Evolutionary conservation across 2,113 vertebrate genomes (phyloP).

Genomic region (Anolis sagrei): DNA sequence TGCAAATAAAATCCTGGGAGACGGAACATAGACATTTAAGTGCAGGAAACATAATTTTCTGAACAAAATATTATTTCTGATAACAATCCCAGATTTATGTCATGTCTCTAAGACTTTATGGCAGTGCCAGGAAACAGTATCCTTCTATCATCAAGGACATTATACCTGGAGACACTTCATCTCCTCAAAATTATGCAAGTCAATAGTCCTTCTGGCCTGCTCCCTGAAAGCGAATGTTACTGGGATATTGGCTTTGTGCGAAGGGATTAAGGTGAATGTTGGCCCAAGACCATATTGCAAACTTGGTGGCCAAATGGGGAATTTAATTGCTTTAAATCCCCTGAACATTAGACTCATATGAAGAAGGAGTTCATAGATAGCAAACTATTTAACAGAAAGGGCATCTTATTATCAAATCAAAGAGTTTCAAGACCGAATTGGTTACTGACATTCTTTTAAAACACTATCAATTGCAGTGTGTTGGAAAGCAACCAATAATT

Average conservation of each 20-base stretch:
- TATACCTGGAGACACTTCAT: background rate
- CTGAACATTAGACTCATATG: too few species aligned
- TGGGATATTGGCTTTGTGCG: background rate
- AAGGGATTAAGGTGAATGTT: background rate
- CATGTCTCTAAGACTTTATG: background rate
- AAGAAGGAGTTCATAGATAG: background rate
- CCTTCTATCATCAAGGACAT: too few species aligned
- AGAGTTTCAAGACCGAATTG: slow-evolving; percentile 31
- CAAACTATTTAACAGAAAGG: too few species aligned
- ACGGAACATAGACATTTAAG: too few species aligned
- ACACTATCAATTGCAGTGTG: slow-evolving; percentile 13
- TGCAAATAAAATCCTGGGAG: too few species aligned
- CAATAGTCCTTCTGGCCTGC: too few species aligned
- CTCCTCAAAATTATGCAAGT: background rate
- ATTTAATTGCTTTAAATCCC: background rate
- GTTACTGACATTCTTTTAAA: slow-evolving; percentile 42
- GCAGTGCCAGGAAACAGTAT: background rate
- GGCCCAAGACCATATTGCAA: background rate
- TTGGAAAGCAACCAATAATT: slow-evolving; percentile 21
- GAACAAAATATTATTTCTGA: too few species aligned
- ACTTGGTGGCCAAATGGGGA: background rate
- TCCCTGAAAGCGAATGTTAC: too few species aligned
- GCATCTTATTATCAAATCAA: background rate
- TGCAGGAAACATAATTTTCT: too few species aligned
- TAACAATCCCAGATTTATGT: too few species aligned